Conservation (phyloP, 1,140 invertebrate species). For the Neuroterus valhalla region DNA sequence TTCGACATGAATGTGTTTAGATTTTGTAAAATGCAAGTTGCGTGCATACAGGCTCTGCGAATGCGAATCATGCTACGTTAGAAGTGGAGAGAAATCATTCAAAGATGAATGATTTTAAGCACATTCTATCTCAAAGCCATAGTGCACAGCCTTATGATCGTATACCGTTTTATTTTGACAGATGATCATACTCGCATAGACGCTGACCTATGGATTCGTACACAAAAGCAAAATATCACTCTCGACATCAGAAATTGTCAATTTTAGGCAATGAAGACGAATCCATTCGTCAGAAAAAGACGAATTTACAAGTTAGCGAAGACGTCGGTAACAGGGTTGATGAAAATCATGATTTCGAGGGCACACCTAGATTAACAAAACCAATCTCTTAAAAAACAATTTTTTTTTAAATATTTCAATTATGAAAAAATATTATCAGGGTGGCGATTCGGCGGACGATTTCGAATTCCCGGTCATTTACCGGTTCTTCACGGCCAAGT, state of each 20-base stretch:
- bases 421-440: no score
- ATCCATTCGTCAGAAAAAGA: conserved; percentile 9
- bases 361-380: conserved; percentile 17
- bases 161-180: conserved; percentile 23
- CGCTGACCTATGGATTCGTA: conserved; percentile 36
- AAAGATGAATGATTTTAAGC: conserved; percentile 50
- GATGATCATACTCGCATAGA: conserved; percentile 45
- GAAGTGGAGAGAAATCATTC: conserved; percentile 44
- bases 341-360: conserved; percentile 20
- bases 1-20: conserved; percentile 36
- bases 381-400: conserved; percentile 16
- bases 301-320: conserved; percentile 12
- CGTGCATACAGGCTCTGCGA: conserved; percentile 66
- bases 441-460: no score
- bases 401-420: no score
- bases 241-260: neutral
- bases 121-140: conserved; percentile 58
- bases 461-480: no score
- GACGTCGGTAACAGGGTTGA: conserved; percentile 15
- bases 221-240: conserved; percentile 35
- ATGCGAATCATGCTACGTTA: conserved; percentile 68
- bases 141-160: conserved; percentile 46
- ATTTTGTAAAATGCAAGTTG: conserved; percentile 50
- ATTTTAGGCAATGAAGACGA: neutral
- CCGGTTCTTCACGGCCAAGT: no score